Base-by-base conservation (phyloP, 2,113 vertebrate genomes). In the Sciurus niger region DNA sequence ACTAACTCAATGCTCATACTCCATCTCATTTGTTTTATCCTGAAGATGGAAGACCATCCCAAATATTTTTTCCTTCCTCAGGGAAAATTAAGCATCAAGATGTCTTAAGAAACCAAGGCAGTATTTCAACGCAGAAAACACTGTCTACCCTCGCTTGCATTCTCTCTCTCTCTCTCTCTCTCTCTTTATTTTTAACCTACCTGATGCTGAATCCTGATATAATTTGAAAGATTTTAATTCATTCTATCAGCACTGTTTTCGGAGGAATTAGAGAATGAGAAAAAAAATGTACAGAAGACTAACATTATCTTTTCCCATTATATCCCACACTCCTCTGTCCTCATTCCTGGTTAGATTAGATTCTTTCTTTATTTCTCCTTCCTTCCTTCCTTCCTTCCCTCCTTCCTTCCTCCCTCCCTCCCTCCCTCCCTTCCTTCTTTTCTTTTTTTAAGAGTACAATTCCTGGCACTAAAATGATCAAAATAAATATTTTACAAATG, bases 401-500 rank as follows among this genome's bases (percentile, higher is more conserved):
- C 18, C 9, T 25, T 11, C 40, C 40, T 40, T 3, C 40, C 3
- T 40, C 40, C 40, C 40, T 40, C 40, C 40, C 40, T 40, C 40
- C 40, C 40, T 40, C 40, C 9, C 24, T 28, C 28, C 8, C 24
- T 18, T 55, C 55, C 17, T 28, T 63, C 20, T 25, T 63, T 63
- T 6, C 17, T 55, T 78, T 84, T 84, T 46, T 55, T 3, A 94
- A 84, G 58, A 93, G 68, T 46, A n/a, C 40, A 89, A 76, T 73
- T 13, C 4, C 93, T 95, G 63, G 16, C 20, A 76, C 22, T 84
- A 83, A 84, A 48, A 43, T 60, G 51, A 13, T 89, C 0, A 12
- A 51, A 96, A 72, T 67, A 93, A 95, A 74, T 95, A 65, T 43
- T 12, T 90, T 65, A 94, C 67, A 79, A 87, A 46, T 76, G 6